These are phyloP conservation scores for Anguilla marmorata DNA, from an alignment of 2,797 vertebrate genomes.

Conservation along the genomic window DNA sequence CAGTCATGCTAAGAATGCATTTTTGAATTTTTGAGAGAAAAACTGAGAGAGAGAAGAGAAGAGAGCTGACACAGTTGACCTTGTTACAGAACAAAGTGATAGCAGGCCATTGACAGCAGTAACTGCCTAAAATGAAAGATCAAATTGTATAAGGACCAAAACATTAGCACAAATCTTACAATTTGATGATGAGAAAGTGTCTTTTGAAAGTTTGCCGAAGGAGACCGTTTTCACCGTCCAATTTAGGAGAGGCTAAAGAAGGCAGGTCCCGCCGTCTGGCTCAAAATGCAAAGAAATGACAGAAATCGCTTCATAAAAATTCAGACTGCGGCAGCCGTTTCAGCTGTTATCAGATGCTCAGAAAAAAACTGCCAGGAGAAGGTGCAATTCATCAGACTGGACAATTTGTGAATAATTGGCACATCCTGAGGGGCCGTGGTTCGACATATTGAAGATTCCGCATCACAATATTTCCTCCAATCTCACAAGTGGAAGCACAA, in stretches of 20 bases:
- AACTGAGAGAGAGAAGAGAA: no score
- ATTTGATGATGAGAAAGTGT: neutral
- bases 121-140: neutral
- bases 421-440: neutral
- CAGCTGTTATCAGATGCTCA: neutral
- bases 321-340: neutral
- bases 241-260: neutral
- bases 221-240: neutral
- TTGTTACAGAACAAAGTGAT: no score
- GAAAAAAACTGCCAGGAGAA: neutral
- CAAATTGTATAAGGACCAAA: neutral
- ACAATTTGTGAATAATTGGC: conserved; percentile 12
- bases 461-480: neutral
- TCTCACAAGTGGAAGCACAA: neutral
- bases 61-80: no score
- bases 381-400: neutral
- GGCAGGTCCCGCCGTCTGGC: neutral
- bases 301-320: conserved; percentile 6
- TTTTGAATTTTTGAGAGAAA: no score
- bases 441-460: neutral
- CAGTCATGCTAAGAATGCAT: no score
- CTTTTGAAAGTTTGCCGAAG: neutral
- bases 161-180: neutral
- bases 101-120: neutral
- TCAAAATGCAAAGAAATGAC: conserved; percentile 9